phyloP scores from a whole-genome alignment of 2,888 invertebrate genomes.

The Cataglyphis rosenhaueri region DNA sequence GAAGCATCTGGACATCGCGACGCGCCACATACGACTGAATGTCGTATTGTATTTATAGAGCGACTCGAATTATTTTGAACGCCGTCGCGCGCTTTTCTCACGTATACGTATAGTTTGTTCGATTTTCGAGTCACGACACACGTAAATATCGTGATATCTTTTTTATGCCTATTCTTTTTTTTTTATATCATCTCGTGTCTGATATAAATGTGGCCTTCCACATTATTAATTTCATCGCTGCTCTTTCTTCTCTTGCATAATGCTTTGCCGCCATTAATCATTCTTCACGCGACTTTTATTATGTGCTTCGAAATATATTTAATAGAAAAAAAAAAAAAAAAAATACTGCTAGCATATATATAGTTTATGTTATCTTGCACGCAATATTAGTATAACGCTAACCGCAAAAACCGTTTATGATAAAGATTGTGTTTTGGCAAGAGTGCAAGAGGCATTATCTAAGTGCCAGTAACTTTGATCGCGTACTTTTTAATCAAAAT shows the following conservation, averaged over 20 bases:
- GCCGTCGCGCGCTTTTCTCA: constrained; percentile 79
- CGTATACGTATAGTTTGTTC: constrained; percentile 70
- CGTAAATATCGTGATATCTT: constrained; percentile 37
- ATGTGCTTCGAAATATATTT: not conserved
- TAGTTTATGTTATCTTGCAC: not conserved
- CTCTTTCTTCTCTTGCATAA: not conserved
- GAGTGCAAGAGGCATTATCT: constrained; percentile 56
- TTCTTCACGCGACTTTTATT: not conserved
- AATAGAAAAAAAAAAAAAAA: constrained; percentile 6
- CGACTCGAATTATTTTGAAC: constrained; percentile 83
- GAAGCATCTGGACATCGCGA: constrained; percentile 82
- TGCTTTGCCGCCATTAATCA: not conserved
- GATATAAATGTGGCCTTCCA: constrained; percentile 9
- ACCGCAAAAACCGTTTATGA: not conserved
- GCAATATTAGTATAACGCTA: not conserved
- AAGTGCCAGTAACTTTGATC: not conserved
- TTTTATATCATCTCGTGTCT: constrained; percentile 9
- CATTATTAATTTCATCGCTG: constrained; percentile 26
- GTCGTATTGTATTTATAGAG: constrained; percentile 85
- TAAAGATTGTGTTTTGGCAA: constrained; percentile 70
- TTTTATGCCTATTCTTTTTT: not conserved
- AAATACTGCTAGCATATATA: not conserved
- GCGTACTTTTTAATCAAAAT: not conserved
- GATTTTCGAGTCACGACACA: constrained; percentile 46
- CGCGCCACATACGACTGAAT: constrained; percentile 84